phyloP scores from a whole-genome alignment of 2,888 invertebrate species.

The Clanis bilineata region DNA sequence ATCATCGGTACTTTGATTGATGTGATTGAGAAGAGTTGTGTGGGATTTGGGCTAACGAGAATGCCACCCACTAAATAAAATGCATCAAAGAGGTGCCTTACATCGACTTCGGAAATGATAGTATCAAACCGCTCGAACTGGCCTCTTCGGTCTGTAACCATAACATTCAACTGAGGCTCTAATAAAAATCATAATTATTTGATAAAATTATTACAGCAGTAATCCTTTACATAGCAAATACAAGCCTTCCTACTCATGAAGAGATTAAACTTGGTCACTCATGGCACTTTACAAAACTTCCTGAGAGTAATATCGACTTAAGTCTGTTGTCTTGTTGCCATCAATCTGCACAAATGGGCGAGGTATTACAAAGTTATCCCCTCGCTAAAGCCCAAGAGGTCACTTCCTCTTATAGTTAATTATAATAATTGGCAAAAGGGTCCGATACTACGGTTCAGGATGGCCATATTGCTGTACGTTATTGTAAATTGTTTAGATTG shows the following conservation, averaged over 20 bases:
- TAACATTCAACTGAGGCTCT: too few relatives aligned
- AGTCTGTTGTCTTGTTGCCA: slow-evolving; percentile 73
- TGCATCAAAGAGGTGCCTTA: too few relatives aligned
- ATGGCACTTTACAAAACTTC: slow-evolving; percentile 49
- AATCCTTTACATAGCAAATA: neutral
- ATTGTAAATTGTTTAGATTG: neutral
- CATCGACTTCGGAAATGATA: too few relatives aligned
- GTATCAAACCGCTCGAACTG: too few relatives aligned
- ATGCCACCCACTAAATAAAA: too few relatives aligned
- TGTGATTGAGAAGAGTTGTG: too few relatives aligned
- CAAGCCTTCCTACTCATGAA: neutral
- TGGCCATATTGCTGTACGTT: slow-evolving; percentile 27
- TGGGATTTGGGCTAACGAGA: too few relatives aligned
- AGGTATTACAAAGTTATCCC: slow-evolving; percentile 66
- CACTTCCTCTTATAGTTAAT: slow-evolving; percentile 79
- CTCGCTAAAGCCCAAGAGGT: slow-evolving; percentile 69
- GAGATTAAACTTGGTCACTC: neutral
- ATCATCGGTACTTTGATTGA: too few relatives aligned
- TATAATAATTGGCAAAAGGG: slow-evolving; percentile 70
- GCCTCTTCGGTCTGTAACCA: too few relatives aligned
- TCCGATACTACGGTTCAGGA: slow-evolving; percentile 20
- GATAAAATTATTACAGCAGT: neutral
- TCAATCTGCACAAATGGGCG: slow-evolving; percentile 75
- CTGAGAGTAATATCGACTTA: slow-evolving; percentile 62
- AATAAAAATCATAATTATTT: too few relatives aligned